phyloP scores from a whole-genome alignment of 1,140 invertebrate genomes.

The Drosophila athabasca region DNA sequence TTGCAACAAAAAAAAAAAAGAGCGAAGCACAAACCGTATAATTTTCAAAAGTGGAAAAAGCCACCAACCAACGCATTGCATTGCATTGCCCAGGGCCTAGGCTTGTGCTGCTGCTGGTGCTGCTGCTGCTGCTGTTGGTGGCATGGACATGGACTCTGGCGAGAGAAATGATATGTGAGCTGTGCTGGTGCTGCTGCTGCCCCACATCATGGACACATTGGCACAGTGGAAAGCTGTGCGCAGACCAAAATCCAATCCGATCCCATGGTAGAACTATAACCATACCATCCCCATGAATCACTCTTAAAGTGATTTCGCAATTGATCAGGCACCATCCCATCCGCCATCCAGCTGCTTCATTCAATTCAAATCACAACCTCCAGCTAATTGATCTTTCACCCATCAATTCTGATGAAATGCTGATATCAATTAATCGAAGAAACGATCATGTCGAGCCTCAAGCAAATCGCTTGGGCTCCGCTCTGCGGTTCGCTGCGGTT shows the following conservation, averaged over 20 bases:
- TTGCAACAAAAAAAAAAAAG: conserved; percentile 68
- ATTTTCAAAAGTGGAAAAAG: conserved; percentile 80
- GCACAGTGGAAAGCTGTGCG: conserved; percentile 51
- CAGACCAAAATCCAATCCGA: conserved; percentile 10
- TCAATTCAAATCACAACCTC: conserved; percentile 39
- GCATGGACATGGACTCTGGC: conserved; percentile 40
- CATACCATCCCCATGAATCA: neutral
- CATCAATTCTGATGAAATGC: conserved; percentile 49
- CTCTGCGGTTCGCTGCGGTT: conserved; percentile 12
- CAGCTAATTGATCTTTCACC: conserved; percentile 53
- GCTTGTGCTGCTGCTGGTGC: conserved; percentile 27
- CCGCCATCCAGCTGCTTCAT: conserved; percentile 8
- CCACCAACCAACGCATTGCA: conserved; percentile 53
- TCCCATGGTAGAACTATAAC: conserved; percentile 11
- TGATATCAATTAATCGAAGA: conserved; percentile 63
- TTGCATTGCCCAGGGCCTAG: conserved; percentile 42
- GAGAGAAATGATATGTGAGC: conserved; percentile 17
- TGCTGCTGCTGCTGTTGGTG: conserved; percentile 15
- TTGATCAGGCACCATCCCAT: conserved; percentile 7
- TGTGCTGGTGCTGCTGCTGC: conserved; percentile 15
- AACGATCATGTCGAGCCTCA: conserved; percentile 60
- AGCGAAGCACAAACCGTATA: conserved; percentile 69
- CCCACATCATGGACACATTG: conserved; percentile 40
- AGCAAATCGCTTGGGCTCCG: conserved; percentile 51
- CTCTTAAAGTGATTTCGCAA: conserved; percentile 5